These are phyloP conservation scores for Menidia beryllina DNA, from an alignment of 2,113 vertebrate genomes.

Conservation along the genomic window DNA sequence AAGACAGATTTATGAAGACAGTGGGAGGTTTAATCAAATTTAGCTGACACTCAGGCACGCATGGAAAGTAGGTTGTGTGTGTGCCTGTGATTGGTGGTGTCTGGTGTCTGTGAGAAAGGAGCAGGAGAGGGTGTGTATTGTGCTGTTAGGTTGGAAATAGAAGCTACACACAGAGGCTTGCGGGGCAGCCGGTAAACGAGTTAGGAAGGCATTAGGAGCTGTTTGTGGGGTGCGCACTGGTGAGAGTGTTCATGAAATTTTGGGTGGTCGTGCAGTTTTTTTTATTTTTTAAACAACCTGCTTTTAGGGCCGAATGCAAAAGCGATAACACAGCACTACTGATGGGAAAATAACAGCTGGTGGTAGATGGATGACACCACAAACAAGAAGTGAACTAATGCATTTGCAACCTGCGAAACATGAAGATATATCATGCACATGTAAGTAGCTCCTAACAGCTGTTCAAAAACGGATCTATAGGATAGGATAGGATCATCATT, in stretches of 20 bases:
- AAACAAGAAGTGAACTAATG: background rate
- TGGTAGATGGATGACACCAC: background rate
- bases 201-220: slow-evolving; percentile 59
- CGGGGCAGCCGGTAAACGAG: slow-evolving; percentile 50
- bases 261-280: slow-evolving; percentile 8
- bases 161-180: slow-evolving; percentile 35
- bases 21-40: slow-evolving; percentile 43
- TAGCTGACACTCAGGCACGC: slow-evolving; percentile 23
- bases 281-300: too few species aligned
- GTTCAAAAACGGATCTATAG: background rate
- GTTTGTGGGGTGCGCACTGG: slow-evolving; percentile 6
- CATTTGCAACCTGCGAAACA: background rate
- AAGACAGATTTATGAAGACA: slow-evolving; percentile 50
- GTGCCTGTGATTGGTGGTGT: slow-evolving; percentile 7
- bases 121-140: slow-evolving; percentile 31
- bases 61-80: slow-evolving; percentile 22
- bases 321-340: background rate
- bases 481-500: background rate
- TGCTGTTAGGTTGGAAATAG: slow-evolving; percentile 45
- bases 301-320: slow-evolving; percentile 12
- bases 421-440: background rate
- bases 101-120: slow-evolving; percentile 5
- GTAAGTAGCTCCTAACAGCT: background rate
- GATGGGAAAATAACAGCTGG: slow-evolving; percentile 1
- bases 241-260: slow-evolving; percentile 5